Percentiles rank a stretch among this genome's conserved stretches.
Evolutionary conservation across 2,888 invertebrate genomes (phyloP).

Genomic region (Nemotelus pantherinus): DNA sequence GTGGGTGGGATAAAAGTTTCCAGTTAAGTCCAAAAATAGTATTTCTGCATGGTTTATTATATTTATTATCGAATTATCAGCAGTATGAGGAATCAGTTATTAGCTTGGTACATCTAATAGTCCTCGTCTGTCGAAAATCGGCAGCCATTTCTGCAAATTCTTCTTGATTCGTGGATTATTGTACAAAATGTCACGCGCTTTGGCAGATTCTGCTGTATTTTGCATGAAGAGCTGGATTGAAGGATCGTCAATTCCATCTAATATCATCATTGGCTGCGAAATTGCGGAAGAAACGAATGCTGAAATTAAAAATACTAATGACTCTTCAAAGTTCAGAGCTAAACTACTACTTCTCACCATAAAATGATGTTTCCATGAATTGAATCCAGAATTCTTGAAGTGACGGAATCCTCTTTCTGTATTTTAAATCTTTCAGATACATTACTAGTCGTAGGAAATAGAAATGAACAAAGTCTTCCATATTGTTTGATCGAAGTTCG

Average conservation of each 20-base stretch:
- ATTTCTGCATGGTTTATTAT: no score
- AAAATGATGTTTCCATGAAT: constrained; percentile 55
- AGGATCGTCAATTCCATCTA: constrained; percentile 59
- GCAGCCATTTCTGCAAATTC: constrained; percentile 59
- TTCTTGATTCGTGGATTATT: constrained; percentile 59
- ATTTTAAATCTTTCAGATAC: constrained; percentile 57
- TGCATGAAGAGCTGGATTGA: constrained; percentile 61
- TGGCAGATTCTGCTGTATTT: constrained; percentile 59
- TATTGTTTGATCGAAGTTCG: constrained; percentile 57
- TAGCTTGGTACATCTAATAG: constrained; percentile 56
- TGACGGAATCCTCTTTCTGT: constrained; percentile 57
- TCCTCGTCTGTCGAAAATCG: constrained; percentile 60
- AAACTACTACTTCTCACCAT: constrained; percentile 45
- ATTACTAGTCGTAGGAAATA: constrained; percentile 57
- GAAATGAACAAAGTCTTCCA: constrained; percentile 59
- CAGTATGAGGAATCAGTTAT: not conserved
- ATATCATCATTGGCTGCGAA: constrained; percentile 61
- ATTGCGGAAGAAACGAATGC: constrained; percentile 59
- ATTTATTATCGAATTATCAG: no score
- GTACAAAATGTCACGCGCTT: constrained; percentile 60
- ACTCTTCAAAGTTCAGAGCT: not conserved
- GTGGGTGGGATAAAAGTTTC: no score
- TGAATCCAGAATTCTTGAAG: constrained; percentile 58
- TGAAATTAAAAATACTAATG: constrained; percentile 46
- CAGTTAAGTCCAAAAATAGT: no score